Evolutionary conservation across 2,888 invertebrate species (phyloP).

Genomic region (Zaprionus obscuricornis): DNA sequence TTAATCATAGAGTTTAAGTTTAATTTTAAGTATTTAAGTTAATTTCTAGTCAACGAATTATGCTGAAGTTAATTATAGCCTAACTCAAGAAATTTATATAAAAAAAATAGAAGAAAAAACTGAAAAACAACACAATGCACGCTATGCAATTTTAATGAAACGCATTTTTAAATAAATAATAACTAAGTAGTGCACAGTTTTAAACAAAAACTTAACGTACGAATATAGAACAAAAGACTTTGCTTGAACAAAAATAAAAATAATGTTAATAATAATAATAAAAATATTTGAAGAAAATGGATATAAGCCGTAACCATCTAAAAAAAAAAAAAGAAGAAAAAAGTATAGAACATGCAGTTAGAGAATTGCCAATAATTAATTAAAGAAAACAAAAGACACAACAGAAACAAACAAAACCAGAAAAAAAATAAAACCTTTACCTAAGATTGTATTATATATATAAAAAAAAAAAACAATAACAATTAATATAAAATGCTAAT

Average conservation of each 20-base stretch:
- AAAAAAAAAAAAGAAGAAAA: slow-evolving; percentile 28
- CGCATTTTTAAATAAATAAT: slow-evolving; percentile 58
- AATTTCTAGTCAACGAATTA: slow-evolving; percentile 78
- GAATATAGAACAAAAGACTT: slow-evolving; percentile 73
- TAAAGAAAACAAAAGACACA: slow-evolving; percentile 41
- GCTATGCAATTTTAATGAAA: slow-evolving; percentile 59
- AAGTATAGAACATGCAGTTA: slow-evolving; percentile 76
- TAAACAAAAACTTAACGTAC: slow-evolving; percentile 36
- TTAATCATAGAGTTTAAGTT: slow-evolving; percentile 26
- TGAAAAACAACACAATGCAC: slow-evolving; percentile 42
- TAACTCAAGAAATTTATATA: slow-evolving; percentile 36
- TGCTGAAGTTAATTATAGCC: slow-evolving; percentile 61
- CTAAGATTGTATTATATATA: slow-evolving; percentile 77
- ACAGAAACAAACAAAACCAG: slow-evolving; percentile 38
- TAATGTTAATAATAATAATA: too few species aligned
- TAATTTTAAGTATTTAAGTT: slow-evolving; percentile 71
- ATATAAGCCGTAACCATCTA: slow-evolving; percentile 34
- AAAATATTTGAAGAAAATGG: slow-evolving; percentile 43
- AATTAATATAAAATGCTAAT: slow-evolving; percentile 37
- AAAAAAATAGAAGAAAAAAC: slow-evolving; percentile 14
- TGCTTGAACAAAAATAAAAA: too few species aligned
- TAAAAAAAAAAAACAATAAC: slow-evolving; percentile 21
- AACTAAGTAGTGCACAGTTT: slow-evolving; percentile 66
- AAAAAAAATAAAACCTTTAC: slow-evolving; percentile 66
- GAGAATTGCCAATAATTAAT: slow-evolving; percentile 76